These are phyloP conservation scores for Bostrychus sinensis DNA, from an alignment of 2,113 vertebrate species.

Conservation along the genomic window DNA sequence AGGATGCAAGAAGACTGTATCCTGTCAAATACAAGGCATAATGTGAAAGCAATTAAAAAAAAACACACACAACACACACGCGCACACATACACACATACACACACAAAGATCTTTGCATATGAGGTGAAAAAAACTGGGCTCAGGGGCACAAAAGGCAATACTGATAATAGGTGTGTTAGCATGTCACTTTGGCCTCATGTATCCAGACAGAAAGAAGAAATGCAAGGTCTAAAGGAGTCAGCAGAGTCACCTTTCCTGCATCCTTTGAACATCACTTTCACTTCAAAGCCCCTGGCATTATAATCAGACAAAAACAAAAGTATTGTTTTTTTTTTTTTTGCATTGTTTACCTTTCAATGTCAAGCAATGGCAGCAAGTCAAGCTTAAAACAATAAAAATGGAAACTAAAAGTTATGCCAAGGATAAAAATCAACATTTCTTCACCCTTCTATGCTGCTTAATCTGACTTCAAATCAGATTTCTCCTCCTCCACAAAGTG, in stretches of 20 bases:
- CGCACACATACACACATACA: too few species aligned
- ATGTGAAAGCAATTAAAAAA: too few species aligned
- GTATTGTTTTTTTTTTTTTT: conserved; percentile 26
- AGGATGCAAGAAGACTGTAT: too few species aligned
- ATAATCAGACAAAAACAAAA: conserved; percentile 25
- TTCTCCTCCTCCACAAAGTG: conserved; percentile 34
- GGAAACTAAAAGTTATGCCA: conserved; percentile 31
- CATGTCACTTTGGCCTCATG: not conserved
- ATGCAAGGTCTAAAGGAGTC: not conserved
- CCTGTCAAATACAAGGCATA: too few species aligned
- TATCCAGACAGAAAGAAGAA: not conserved
- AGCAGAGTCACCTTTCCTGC: conserved; percentile 54
- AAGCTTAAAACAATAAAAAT: conserved; percentile 13
- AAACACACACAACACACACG: too few species aligned
- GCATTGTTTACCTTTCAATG: conserved; percentile 43
- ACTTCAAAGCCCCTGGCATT: conserved; percentile 14
- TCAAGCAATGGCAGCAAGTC: conserved; percentile 25
- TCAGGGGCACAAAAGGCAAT: too few species aligned
- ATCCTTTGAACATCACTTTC: conserved; percentile 54
- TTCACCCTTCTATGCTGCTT: conserved; percentile 20
- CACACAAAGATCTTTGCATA: too few species aligned
- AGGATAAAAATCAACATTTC: conserved; percentile 30
- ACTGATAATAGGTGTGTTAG: too few species aligned
- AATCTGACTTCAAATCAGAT: conserved; percentile 47
- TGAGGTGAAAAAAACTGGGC: too few species aligned